Evolutionary conservation across 2,113 vertebrate species (phyloP), one percentile per base, ranked within the genome.

Genomic region (Syrrhaptes paradoxus): DNA sequence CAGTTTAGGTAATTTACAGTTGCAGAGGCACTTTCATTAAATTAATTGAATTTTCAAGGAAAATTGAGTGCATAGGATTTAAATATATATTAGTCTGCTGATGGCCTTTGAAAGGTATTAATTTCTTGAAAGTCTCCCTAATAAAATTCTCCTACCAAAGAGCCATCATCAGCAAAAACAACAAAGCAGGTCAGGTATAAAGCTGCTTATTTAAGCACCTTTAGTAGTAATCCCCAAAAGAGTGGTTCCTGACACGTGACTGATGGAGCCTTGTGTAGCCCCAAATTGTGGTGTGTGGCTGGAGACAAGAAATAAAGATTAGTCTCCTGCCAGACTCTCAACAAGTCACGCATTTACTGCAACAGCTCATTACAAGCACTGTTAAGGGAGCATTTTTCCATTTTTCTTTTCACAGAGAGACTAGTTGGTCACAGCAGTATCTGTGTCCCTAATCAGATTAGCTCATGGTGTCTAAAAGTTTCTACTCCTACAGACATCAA

Each of bases 381-480:
- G 43, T 82, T 85, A 67, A 90, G 59, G 71, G 83, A 96, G 20
- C 63, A 76, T 63, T 90, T 97, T 97, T 94, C 90, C 48, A 90
- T 96, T 93, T 96, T 54, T 96, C 91, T 97, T 97, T 96, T 95
- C 95, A 91, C 71, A 95, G 3, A 11, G 31, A 67, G 17, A 49
- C 65, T 49, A 48, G 52, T 52, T 89, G 95, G 62, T 80, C 94
- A 81, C 76, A 52, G 26, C 61, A 81, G 85, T 66, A 65, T 59
- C 75, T 72, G 10, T 85, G 86, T 95, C 88, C 77, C 78, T 96
- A 96, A 97, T 95, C 94, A 95, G 96, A 97, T 97, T 97, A 97
- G 59, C 94, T 97, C 80, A n/a, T 58, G 73, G 66, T 90, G 55
- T 89, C 95, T 93, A 84, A 93, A 97, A 98, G 85, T 90, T 92